Conservation (phyloP, 2,113 vertebrate species). For the Manacus vitellinus region DNA sequence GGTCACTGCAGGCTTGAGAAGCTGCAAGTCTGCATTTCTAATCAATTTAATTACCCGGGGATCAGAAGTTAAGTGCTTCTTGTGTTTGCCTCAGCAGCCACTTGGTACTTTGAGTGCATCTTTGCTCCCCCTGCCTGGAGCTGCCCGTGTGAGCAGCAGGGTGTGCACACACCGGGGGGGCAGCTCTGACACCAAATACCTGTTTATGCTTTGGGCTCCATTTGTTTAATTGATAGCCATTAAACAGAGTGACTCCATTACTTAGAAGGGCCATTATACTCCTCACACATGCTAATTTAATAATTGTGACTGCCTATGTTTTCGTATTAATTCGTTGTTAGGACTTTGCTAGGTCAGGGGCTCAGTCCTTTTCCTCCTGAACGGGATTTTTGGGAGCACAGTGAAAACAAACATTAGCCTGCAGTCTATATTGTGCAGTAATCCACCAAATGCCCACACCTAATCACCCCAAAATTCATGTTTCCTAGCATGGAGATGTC, state of each 20-base stretch:
- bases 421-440: not conserved
- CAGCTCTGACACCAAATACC: not conserved
- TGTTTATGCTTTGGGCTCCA: not conserved
- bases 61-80: not conserved
- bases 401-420: not conserved
- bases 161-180: not conserved
- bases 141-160: not conserved
- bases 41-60: slow-evolving; percentile 6
- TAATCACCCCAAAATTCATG: not conserved
- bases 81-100: not conserved
- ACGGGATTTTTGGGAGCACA: not conserved
- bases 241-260: accelerated
- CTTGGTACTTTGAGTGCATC: not conserved
- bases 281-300: not conserved
- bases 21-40: not conserved
- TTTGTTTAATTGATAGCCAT: not conserved
- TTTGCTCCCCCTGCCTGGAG: not conserved
- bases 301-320: not conserved
- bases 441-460: not conserved
- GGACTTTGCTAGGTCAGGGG: not conserved
- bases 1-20: not conserved
- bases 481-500: not conserved
- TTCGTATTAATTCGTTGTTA: not conserved
- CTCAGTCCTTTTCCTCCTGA: not conserved
- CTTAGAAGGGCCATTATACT: not conserved